Base-by-base conservation (phyloP, 2,888 invertebrate species). In the Tineola bisselliella region DNA sequence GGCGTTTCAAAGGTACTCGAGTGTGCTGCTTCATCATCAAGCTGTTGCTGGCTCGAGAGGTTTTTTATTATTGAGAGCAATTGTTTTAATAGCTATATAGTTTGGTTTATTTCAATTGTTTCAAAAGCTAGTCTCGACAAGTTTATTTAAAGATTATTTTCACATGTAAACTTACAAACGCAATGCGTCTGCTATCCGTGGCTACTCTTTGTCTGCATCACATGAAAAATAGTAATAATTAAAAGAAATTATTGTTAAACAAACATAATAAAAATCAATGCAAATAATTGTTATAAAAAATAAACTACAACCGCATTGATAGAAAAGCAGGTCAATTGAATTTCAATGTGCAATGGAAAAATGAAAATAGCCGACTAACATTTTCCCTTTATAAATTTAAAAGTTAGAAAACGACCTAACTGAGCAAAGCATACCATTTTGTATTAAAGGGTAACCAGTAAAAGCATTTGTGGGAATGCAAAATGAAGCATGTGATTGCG, bases 401-500 rank as follows among this genome's bases (percentile, higher is more conserved):
- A 38, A 10, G 38, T 48, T 48, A 48, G 17, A 48, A 17, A 48
- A 13, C 13, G 48, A 13, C n/a, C 3, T 13, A 13, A 48, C 48
- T 10, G 58, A 31, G 58, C 33, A 58, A 54, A 62, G 62, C 65
- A 65, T 62, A 64, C 66, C 63, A 66, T 66, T 63, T 64, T 66
- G 66, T 68, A 64, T 63, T 65, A 63, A 65, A 64, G 62, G 68
- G 65, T 66, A 70, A 71, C 52, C 60, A 44, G 48, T 48, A 60
- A 44, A 44, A 44, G 60, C 77, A 76, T 81, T 79, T 76, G 76
- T 74, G 74, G 73, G 75, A 76, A 81, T 80, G 80, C 78, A 81
- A 83, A 83, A 83, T 82, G 81, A 81, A 82, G 76, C 82, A 81
- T 81, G 77, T 81, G 81, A 83, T 84, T 81, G 81, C 79, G 75